phyloP scores from a whole-genome alignment of 1,140 invertebrate genomes.

The Zaprionus ornatus region DNA sequence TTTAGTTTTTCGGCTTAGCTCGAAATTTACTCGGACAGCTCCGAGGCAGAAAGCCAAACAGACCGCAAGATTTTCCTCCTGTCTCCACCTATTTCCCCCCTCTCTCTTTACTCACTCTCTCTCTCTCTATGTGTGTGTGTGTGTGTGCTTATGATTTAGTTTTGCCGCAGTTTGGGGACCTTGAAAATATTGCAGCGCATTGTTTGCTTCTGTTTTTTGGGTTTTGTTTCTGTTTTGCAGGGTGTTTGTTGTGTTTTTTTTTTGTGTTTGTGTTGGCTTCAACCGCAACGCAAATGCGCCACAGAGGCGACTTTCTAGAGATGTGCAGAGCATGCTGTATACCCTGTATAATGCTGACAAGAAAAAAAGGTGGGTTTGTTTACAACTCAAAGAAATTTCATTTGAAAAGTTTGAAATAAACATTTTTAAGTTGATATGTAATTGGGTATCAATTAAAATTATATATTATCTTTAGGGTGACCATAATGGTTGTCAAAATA shows the following conservation, averaged over 20 bases:
- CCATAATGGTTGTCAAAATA: not conserved
- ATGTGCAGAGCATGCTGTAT: constrained; percentile 34
- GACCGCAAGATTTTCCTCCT: constrained; percentile 62
- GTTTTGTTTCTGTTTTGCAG: constrained; percentile 3
- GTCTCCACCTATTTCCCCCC: not conserved
- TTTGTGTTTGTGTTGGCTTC: constrained; percentile 21
- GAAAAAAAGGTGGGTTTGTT: not conserved
- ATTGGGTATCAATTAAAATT: not conserved
- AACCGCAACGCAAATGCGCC: constrained; percentile 50
- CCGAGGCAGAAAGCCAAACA: constrained; percentile 42
- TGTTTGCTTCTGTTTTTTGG: constrained; percentile 45
- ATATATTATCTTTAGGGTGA: not conserved
- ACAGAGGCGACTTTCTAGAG: constrained; percentile 38
- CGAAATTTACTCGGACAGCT: constrained; percentile 41
- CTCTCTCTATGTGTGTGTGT: constrained; percentile 6
- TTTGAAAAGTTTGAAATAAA: too few relatives aligned
- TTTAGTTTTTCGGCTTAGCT: constrained; percentile 64
- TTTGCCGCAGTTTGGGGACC: constrained; percentile 69
- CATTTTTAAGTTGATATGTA: not conserved
- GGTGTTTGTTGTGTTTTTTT: not conserved
- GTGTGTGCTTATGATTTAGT: constrained; percentile 66
- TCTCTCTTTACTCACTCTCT: constrained; percentile 13
- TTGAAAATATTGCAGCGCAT: constrained; percentile 74
- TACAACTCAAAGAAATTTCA: too few relatives aligned
- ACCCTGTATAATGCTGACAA: not conserved